A percentile compares a stretch with the other conserved stretches of the same genome.
Conservation (phyloP, 2,113 vertebrate species). For the Arenaria interpres region DNA sequence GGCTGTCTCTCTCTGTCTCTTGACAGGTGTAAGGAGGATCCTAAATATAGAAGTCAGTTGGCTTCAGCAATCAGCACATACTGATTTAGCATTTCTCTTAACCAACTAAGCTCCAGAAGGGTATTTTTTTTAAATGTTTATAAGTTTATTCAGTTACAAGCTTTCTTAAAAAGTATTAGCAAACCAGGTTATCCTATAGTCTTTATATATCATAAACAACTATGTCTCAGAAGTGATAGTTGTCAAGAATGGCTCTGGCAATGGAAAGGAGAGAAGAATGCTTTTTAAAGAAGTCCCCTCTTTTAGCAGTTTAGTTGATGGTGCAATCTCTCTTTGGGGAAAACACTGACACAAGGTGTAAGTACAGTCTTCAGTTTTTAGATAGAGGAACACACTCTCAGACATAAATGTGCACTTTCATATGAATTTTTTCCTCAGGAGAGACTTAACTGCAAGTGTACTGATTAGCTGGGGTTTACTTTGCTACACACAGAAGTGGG, state of each 20-base stretch:
- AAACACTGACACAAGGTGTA: neutral
- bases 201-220: neutral
- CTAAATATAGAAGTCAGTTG: constrained; percentile 64
- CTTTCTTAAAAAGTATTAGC: neutral
- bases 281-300: neutral
- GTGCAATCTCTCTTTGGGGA: neutral
- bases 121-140: neutral
- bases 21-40: constrained; percentile 72
- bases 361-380: neutral
- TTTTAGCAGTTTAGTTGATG: neutral
- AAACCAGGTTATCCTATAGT: neutral
- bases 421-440: neutral
- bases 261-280: neutral
- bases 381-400: neutral
- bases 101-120: constrained; percentile 12
- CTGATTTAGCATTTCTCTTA: constrained; percentile 45
- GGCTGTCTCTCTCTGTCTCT: constrained; percentile 44
- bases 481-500: neutral
- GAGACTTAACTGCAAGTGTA: neutral
- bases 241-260: neutral
- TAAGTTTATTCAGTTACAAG: neutral
- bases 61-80: constrained; percentile 56
- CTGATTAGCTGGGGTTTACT: neutral
- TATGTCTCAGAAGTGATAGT: neutral
- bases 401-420: neutral